These are phyloP conservation scores for Megathymus violae DNA, from an alignment of 1,140 invertebrate genomes.

Conservation along the genomic window DNA sequence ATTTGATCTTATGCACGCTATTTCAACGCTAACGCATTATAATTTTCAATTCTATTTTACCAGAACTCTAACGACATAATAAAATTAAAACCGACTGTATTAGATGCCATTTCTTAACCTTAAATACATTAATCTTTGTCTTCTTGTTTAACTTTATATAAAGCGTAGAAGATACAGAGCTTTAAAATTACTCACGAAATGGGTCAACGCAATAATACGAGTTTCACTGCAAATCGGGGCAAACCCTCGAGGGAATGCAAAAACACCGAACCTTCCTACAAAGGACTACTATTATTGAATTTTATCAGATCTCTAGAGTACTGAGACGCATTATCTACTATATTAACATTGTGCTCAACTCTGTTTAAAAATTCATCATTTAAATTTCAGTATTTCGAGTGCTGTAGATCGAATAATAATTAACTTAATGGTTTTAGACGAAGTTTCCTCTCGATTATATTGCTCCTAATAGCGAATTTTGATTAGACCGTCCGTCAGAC, in stretches of 20 bases:
- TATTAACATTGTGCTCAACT: not conserved
- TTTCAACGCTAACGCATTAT: no score
- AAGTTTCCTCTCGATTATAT: not conserved
- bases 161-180: conserved; percentile 21
- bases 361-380: conserved; percentile 1
- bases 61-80: no score
- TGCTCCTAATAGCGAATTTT: not conserved
- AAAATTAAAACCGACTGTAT: no score
- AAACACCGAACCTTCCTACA: conserved; percentile 12
- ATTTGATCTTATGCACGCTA: no score
- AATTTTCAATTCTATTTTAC: no score
- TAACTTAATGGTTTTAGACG: not conserved
- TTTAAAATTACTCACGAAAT: conserved; percentile 39
- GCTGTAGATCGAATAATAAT: not conserved
- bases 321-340: conserved; percentile 3
- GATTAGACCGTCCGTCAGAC: not conserved
- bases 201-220: conserved; percentile 41
- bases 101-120: conserved; percentile 1
- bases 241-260: not conserved
- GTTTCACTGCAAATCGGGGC: conserved; percentile 32
- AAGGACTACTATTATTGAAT: conserved; percentile 12
- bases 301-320: conserved; percentile 1
- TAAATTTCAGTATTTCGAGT: not conserved
- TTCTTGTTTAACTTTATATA: conserved; percentile 12
- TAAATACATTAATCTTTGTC: conserved; percentile 17